Base-by-base conservation (phyloP, 2,888 invertebrate species). In the Sylvicola cinctus region DNA sequence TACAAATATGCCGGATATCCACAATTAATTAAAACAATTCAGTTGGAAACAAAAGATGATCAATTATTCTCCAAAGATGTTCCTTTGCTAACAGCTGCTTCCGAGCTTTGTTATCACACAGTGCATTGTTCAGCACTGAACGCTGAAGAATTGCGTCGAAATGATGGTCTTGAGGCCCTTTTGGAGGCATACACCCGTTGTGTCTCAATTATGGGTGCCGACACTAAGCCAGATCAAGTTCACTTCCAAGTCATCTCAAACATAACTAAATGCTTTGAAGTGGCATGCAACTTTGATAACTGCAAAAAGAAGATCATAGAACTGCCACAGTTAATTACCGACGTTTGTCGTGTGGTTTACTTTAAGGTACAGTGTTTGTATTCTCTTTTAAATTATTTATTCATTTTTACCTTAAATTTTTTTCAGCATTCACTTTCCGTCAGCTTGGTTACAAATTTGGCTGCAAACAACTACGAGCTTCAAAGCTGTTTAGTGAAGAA, bases 1-100 rank as follows among this genome's bases (percentile, higher is more conserved):
- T 98, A 95, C 62, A 98, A 98, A 56, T 98, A 99, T 62, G 91
- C 98, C 37, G 98, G 98, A 10, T 99, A 98, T 63, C 90, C 91
- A 1, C 91, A 91, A 61, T 65, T 98, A 15, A 83, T 99, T 34
- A 83, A 88, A 57, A 96, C 96, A 3, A 91, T 98, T 42, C 72
- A 78, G 42, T 60, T 93, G 52, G 96, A 98, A 60, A 87, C 91
- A 0, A 76, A 74, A 35, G 96, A 95, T 49, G 90, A 91, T 37
- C 72, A 78, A 44, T 61, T 99, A 44, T 98, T 99, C 62, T 81
- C 80, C 3, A 85, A 85, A 56, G 68, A 70, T 39, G 70, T 70
- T 1, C 80, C 81, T 16, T 58, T 98, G 27, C 60, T 99, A 42
- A 76, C 85, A 1, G 87, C 93, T 13, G 91, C 96, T 3, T 80